Base-by-base conservation (phyloP, 35 echinoderm and acorn worm genomes). In the Apostichopus californicus region DNA sequence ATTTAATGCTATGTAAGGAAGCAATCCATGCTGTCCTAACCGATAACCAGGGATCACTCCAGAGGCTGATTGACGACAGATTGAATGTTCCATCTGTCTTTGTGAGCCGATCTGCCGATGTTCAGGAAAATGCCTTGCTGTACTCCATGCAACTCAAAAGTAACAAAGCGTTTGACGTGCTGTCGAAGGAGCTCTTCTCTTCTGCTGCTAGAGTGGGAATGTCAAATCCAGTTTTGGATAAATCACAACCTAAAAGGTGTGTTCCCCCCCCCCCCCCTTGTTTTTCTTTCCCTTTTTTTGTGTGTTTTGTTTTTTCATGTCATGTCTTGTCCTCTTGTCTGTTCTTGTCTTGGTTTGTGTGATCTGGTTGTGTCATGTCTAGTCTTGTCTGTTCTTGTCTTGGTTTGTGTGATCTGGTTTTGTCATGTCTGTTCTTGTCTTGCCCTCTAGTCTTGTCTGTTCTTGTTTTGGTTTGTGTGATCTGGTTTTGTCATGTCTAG, bases 1-100 rank as follows among this genome's bases (percentile, higher is more conserved):
- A 87, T 54, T 75, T 95, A 28, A 88, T 95, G 68, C 61, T 89
- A 23, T 94, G 95, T 63, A 99, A 99, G 84, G 65, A 92, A 11
- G 93, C 95, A 15, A 99, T 99, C 52, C 87, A 93, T 46, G 97
- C 97, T 53, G 91, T 99, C 64, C 92, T 96, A 13, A 96, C 97
- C 91, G 96, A 96, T 64, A 93, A 99, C 92, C 96, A 87, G 63
- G 53, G 25, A 4, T 83, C 92, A 14, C 70, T 94, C 55, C 93
- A 75, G 22, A 24, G 63, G 14, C 55, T 94, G 64, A 94, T 94
- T 24, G 80, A 90, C 24, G 93, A 90, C 57, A 83, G 73, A 15
- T 54, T 77, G 21, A 81, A 86, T 54, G 89, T 94, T 18, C 8
- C 75, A 3, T 58, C 87, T 10, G 56, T 94, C 7, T 94, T 91